These are phyloP conservation scores for Lampropteryx suffumata DNA, from an alignment of 2,888 invertebrate genomes.

Conservation along the genomic window DNA sequence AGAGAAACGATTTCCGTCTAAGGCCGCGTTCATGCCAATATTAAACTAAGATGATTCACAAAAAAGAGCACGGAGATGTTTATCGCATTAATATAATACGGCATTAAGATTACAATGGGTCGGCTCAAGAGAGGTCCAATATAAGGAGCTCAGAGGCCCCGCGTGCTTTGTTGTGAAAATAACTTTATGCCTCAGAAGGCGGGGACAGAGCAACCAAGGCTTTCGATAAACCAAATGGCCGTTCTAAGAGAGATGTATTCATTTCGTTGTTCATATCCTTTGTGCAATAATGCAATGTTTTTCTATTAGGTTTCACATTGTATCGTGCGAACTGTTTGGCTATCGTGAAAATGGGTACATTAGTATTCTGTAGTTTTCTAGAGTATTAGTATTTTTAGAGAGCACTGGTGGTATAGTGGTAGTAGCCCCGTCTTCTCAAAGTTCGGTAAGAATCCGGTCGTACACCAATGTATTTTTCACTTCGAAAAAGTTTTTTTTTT, in stretches of 20 bases:
- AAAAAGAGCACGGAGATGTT: conserved; percentile 75
- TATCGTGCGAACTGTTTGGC: conserved; percentile 23
- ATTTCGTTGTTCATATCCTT: conserved; percentile 66
- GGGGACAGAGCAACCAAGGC: conserved; percentile 67
- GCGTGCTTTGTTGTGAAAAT: conserved; percentile 80
- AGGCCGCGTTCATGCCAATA: conserved; percentile 65
- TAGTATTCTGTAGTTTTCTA: too few relatives aligned
- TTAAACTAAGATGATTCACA: conserved; percentile 65
- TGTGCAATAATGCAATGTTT: conserved; percentile 69
- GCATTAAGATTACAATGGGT: conserved; percentile 81
- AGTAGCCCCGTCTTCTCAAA: too few relatives aligned
- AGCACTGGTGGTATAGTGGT: too few relatives aligned
- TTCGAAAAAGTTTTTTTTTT: too few relatives aligned
- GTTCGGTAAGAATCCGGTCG: too few relatives aligned
- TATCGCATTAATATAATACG: conserved; percentile 82
- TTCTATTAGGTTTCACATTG: conserved; percentile 42
- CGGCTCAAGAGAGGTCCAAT: conserved; percentile 80
- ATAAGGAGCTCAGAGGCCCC: conserved; percentile 74
- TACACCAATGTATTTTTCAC: too few relatives aligned
- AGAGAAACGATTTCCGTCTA: conserved; percentile 59
- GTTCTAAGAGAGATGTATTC: conserved; percentile 60
- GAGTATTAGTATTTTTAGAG: too few relatives aligned
- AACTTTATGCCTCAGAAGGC: conserved; percentile 77
- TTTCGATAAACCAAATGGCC: conserved; percentile 76
- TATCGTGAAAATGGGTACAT: conserved; percentile 7